A percentile compares a stretch with the other conserved stretches of the same genome.
These are phyloP conservation scores for Drosophila nebulosa DNA, from an alignment of 1,140 invertebrate genomes.

Conservation along the genomic window DNA sequence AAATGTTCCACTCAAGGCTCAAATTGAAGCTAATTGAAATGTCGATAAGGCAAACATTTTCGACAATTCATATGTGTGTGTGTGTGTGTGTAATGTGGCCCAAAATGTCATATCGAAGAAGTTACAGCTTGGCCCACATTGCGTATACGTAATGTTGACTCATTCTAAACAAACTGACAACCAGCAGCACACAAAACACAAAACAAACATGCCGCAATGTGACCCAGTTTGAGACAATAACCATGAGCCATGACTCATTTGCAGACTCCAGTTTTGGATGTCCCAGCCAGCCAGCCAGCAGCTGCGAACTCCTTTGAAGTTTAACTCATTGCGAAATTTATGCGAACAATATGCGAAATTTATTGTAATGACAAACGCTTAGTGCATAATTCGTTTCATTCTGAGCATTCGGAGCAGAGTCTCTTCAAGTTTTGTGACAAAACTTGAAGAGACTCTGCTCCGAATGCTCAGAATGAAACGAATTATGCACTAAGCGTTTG, in stretches of 20 bases:
- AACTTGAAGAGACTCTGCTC: conserved; percentile 16
- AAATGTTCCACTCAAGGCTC: conserved; percentile 44
- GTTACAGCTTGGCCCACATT: conserved; percentile 61
- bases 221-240: conserved; percentile 59
- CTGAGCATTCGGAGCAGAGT: conserved; percentile 6
- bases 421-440: conserved; percentile 22
- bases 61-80: no score
- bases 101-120: conserved; percentile 51
- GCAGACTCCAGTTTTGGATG: conserved; percentile 60
- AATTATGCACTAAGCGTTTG: conserved; percentile 76
- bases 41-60: conserved; percentile 70
- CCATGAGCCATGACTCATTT: conserved; percentile 48
- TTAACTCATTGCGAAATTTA: conserved; percentile 58
- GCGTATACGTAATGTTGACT: conserved; percentile 73
- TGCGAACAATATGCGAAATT: conserved; percentile 78
- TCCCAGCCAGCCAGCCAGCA: conserved; percentile 26
- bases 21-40: conserved; percentile 68
- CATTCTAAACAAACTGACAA: conserved; percentile 41
- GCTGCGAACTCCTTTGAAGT: conserved; percentile 67
- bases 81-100: no score
- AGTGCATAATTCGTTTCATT: conserved; percentile 64
- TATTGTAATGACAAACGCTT: conserved; percentile 77
- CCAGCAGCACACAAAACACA: not conserved
- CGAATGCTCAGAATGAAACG: conserved; percentile 17
- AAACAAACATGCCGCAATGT: conserved; percentile 47